Conservation (phyloP, 2,888 invertebrate species). For the Plutella xylostella region DNA sequence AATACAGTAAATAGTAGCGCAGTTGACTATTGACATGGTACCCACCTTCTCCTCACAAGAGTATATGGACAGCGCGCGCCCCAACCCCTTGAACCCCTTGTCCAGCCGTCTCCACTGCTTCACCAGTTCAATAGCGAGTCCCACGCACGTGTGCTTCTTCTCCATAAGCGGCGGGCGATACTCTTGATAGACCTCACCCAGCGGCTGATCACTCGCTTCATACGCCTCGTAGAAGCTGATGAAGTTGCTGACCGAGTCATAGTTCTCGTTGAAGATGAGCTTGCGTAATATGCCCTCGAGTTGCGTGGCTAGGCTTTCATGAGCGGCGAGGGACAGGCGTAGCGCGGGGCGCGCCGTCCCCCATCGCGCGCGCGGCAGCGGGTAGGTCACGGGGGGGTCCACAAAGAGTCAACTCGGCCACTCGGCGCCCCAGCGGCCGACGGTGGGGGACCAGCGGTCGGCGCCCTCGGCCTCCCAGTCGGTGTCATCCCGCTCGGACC, state of each 20-base stretch:
- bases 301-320: constrained; percentile 82
- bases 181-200: constrained; percentile 79
- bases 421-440: constrained; percentile 92
- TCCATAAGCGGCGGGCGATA: constrained; percentile 84
- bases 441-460: constrained; percentile 76
- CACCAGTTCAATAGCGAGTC: constrained; percentile 84
- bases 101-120: constrained; percentile 72
- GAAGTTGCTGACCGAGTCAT: constrained; percentile 91
- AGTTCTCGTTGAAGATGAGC: constrained; percentile 86
- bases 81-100: constrained; percentile 73
- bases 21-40: no score
- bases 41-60: constrained; percentile 88
- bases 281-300: constrained; percentile 85
- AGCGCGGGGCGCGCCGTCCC: constrained; percentile 33
- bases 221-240: constrained; percentile 75
- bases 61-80: constrained; percentile 72
- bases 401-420: constrained; percentile 98
- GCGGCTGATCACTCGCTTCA: constrained; percentile 67
- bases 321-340: constrained; percentile 60
- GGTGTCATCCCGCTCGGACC: constrained; percentile 34
- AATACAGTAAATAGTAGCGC: no score
- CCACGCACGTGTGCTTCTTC: constrained; percentile 89
- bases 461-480: constrained; percentile 68
- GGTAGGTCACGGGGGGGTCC: constrained; percentile 39
- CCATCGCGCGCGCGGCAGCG: constrained; percentile 46